phyloP scores from a whole-genome alignment of 2,797 vertebrate species.

The Novumbra hubbsi region DNA sequence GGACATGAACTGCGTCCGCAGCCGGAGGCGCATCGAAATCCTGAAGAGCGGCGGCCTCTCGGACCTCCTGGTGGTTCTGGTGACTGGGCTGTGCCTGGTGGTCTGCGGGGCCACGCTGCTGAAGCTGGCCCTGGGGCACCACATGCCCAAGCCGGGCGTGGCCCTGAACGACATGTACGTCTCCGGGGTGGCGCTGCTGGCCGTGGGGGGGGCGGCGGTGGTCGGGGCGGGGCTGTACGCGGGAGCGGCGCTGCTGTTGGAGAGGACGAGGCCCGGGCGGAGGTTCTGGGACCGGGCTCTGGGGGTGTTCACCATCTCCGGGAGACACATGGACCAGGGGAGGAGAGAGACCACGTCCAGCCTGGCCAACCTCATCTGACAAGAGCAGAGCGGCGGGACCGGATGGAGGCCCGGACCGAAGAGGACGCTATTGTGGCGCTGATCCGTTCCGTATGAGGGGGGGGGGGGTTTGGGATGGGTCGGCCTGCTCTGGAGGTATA shows the following conservation, averaged over 20 bases:
- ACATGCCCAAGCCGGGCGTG: slow-evolving; percentile 77
- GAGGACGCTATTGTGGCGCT: neutral
- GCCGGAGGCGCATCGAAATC: slow-evolving; percentile 84
- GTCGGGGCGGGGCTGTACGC: slow-evolving; percentile 70
- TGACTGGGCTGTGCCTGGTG: slow-evolving; percentile 83
- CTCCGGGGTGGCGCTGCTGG: slow-evolving; percentile 84
- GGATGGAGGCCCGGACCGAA: neutral
- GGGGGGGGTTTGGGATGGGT: neutral
- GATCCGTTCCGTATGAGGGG: neutral
- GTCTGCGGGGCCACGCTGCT: slow-evolving; percentile 86
- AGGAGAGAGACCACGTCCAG: slow-evolving; percentile 90
- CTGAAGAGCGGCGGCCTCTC: slow-evolving; percentile 90
- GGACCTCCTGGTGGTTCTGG: slow-evolving; percentile 83
- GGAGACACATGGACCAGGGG: slow-evolving; percentile 78
- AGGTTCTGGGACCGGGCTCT: slow-evolving; percentile 68
- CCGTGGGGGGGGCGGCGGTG: slow-evolving; percentile 79
- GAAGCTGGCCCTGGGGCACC: slow-evolving; percentile 77
- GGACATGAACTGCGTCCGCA: slow-evolving; percentile 97
- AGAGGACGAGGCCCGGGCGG: slow-evolving; percentile 67
- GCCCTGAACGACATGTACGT: slow-evolving; percentile 91
- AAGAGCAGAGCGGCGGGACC: neutral
- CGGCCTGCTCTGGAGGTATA: neutral
- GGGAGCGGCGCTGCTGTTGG: slow-evolving; percentile 58
- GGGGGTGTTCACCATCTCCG: slow-evolving; percentile 88
- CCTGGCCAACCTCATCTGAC: slow-evolving; percentile 91